phyloP scores from a whole-genome alignment of 2,888 invertebrate species.

The Teinopalpus imperialis region DNA sequence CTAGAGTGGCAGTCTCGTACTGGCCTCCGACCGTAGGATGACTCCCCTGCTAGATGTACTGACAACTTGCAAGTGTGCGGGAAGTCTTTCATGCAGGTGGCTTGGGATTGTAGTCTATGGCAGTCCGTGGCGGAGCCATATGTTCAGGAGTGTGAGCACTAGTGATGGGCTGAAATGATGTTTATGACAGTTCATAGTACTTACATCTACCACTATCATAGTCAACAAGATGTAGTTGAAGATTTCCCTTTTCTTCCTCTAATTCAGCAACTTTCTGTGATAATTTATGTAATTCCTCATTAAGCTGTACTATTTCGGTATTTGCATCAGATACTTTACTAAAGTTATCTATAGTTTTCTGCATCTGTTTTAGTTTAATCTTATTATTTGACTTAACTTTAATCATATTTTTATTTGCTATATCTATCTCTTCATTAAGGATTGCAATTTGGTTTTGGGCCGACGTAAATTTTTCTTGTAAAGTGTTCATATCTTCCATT shows the following conservation, averaged over 20 bases:
- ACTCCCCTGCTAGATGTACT: too few relatives aligned
- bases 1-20: too few relatives aligned
- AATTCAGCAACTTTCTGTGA: slow-evolving; percentile 91
- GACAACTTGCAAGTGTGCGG: too few relatives aligned
- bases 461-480: slow-evolving; percentile 68
- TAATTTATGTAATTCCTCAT: slow-evolving; percentile 83
- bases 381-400: slow-evolving; percentile 88
- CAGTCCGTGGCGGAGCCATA: too few relatives aligned
- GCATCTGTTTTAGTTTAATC: slow-evolving; percentile 87
- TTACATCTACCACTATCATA: slow-evolving; percentile 87
- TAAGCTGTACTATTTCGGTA: slow-evolving; percentile 84
- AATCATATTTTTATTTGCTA: slow-evolving; percentile 88
- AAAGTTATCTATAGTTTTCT: slow-evolving; percentile 86
- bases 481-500: slow-evolving; percentile 35
- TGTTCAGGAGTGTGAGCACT: too few relatives aligned
- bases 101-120: too few relatives aligned
- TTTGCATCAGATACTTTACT: slow-evolving; percentile 86
- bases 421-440: slow-evolving; percentile 87
- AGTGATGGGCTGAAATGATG: too few relatives aligned
- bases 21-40: too few relatives aligned
- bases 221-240: slow-evolving; percentile 92
- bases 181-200: too few relatives aligned
- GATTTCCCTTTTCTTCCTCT: slow-evolving; percentile 95
- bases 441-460: slow-evolving; percentile 71
- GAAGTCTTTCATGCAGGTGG: too few relatives aligned